Evolutionary conservation across 2,113 vertebrate genomes (phyloP).

Genomic region (Halichoerus grypus): DNA sequence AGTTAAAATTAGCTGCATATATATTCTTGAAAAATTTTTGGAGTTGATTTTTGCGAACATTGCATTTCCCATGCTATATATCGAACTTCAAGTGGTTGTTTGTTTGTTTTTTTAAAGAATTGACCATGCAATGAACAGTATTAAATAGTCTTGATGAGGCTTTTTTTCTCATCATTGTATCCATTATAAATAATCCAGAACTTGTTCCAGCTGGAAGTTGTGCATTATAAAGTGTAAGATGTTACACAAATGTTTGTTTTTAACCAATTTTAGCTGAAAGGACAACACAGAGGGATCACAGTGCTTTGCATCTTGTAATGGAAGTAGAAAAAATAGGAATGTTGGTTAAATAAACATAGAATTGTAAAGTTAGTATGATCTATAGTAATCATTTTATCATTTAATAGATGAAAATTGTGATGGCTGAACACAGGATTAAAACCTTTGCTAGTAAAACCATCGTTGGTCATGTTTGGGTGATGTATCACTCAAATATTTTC

Average conservation of each 20-base stretch:
- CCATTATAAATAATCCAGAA: conserved; percentile 2
- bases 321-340: not conserved
- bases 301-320: conserved; percentile 24
- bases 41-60: not conserved
- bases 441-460: not conserved
- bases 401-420: conserved; percentile 30
- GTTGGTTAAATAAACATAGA: not conserved
- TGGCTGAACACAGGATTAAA: not conserved
- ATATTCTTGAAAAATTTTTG: not conserved
- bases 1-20: not conserved
- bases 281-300: not conserved
- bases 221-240: conserved; percentile 33
- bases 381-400: conserved; percentile 10
- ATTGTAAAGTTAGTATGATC: not conserved
- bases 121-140: not conserved
- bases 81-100: not conserved
- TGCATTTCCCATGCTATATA: conserved; percentile 18
- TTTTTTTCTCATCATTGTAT: not conserved
- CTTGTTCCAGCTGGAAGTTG: not conserved
- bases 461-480: not conserved
- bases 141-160: not conserved
- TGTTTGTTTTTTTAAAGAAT: not conserved
- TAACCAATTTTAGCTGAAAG: conserved; percentile 41
- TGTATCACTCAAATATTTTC: not conserved
- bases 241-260: conserved; percentile 23